Base-by-base conservation (phyloP, 2,113 vertebrate species). In the Sander lucioperca region DNA sequence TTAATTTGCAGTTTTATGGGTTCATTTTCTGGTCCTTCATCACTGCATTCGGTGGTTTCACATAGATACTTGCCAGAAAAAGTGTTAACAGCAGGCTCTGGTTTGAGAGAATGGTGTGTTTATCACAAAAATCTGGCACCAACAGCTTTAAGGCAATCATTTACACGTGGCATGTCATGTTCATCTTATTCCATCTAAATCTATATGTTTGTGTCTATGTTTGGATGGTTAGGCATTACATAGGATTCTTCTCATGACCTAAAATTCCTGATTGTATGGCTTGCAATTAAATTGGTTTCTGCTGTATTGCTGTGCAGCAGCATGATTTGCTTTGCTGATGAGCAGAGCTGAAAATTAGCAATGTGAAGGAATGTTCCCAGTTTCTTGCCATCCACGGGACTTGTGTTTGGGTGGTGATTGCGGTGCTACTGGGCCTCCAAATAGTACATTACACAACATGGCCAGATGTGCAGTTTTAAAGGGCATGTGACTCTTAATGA, bases 391-490 rank as follows among this genome's bases (percentile, higher is more conserved):
- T 75, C 36, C 3, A 18, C 25, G 2, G 64, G 70, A 65, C 70
- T 61, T 53, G 71, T 83, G 86, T 88, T 88, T 89, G 84, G 84
- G 82, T 82, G 85, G 64, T 83, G 63, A 70, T 73, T 68, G 73
- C 54, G 66, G 57, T 69, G 79, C 80, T 73, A 79, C 85, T 43
- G 77, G 85, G 80, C 59, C 66, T 87, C 57, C 72, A 77, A 77
- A 83, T 79, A 73, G 74, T 73, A 45, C 76, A 48, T 92, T 91
- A 90, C 78, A 90, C 87, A 90, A 83, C 80, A 25, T 15, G 66
- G 73, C 86, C 91, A 92, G 86, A 92, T 92, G 91, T 92, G 88
- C 91, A 69, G 67, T 77, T 86, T 88, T 74, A 70, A 77, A 85
- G 63, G 62, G 73, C 82, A 87, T 48, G 64, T 77, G 82, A 71